Percentiles rank a stretch among this genome's conserved stretches.
Evolutionary conservation across 1,140 invertebrate species (phyloP).

Genomic region (Mya arenaria): DNA sequence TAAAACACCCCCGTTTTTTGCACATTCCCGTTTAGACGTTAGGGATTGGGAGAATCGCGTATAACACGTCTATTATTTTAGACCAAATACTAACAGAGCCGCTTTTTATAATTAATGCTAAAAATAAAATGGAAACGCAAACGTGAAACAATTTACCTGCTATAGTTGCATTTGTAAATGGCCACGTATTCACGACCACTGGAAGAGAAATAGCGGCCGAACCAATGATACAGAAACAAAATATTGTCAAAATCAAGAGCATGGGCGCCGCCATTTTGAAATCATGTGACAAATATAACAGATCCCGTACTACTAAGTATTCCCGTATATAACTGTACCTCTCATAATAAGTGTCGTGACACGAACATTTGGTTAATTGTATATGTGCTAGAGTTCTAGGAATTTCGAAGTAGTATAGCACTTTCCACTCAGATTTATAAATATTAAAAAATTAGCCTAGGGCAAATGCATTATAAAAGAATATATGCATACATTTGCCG

Average conservation of each 20-base stretch:
- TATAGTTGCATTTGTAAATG: slow-evolving; percentile 61
- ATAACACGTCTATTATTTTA: background rate
- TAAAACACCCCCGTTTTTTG: background rate
- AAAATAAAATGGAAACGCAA: background rate
- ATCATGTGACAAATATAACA: slow-evolving; percentile 50
- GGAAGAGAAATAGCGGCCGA: slow-evolving; percentile 1
- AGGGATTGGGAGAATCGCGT: background rate
- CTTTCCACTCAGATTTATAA: too few species aligned
- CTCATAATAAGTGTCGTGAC: too few species aligned
- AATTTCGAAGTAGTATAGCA: too few species aligned
- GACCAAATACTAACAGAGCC: too few species aligned
- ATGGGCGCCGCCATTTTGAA: slow-evolving; percentile 8
- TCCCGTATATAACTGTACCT: too few species aligned
- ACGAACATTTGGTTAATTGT: too few species aligned
- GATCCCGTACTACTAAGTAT: too few species aligned
- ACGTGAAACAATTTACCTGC: slow-evolving; percentile 42
- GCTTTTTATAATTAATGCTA: background rate
- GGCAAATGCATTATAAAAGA: too few species aligned
- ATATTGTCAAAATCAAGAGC: slow-evolving; percentile 5
- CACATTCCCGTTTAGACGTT: background rate
- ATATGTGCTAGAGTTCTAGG: too few species aligned
- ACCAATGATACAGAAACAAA: background rate
- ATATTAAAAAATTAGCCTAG: too few species aligned
- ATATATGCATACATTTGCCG: too few species aligned
- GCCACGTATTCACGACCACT: slow-evolving; percentile 61